Evolutionary conservation across 2,888 invertebrate genomes (phyloP).

Genomic region (Tiphia femorata): DNA sequence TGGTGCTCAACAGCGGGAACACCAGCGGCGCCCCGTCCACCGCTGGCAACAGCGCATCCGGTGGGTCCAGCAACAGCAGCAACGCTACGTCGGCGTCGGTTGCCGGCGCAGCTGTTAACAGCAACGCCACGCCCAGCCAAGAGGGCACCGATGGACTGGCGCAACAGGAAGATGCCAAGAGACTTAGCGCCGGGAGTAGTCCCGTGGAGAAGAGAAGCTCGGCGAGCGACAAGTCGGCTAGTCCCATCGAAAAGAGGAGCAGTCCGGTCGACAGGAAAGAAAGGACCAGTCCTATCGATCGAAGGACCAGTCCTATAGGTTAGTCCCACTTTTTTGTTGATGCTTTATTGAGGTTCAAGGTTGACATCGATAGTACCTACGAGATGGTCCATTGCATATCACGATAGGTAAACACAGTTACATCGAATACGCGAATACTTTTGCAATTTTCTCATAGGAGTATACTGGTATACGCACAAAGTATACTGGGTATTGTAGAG

Average conservation of each 20-base stretch:
- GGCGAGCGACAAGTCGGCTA: constrained; percentile 67
- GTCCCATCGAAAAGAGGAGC: constrained; percentile 69
- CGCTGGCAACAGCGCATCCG: constrained; percentile 21
- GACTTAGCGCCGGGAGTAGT: constrained; percentile 62
- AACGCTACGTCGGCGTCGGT: constrained; percentile 45
- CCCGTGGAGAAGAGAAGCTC: constrained; percentile 65
- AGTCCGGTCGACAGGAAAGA: constrained; percentile 63
- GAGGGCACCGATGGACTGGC: constrained; percentile 41
- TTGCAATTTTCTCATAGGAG: too few species aligned
- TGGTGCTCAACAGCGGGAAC: constrained; percentile 58
- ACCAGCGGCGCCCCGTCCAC: constrained; percentile 37
- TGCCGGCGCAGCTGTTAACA: too few species aligned
- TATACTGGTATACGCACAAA: too few species aligned
- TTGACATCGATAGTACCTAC: not conserved
- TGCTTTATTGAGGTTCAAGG: too few species aligned
- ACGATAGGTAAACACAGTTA: too few species aligned
- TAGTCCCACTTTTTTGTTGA: constrained; percentile 4
- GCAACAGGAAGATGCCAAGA: constrained; percentile 48
- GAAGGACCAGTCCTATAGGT: constrained; percentile 54
- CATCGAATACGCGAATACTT: too few species aligned
- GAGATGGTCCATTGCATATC: too few species aligned
- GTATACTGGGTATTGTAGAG: too few species aligned
- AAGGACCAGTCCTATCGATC: constrained; percentile 55
- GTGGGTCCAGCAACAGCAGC: constrained; percentile 45
- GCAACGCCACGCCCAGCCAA: constrained; percentile 38